Evolutionary conservation across 92 coral and sea anemone genomes (phyloP), one percentile per base, ranked within the genome.

Genomic region (Paramuricea clavata): DNA sequence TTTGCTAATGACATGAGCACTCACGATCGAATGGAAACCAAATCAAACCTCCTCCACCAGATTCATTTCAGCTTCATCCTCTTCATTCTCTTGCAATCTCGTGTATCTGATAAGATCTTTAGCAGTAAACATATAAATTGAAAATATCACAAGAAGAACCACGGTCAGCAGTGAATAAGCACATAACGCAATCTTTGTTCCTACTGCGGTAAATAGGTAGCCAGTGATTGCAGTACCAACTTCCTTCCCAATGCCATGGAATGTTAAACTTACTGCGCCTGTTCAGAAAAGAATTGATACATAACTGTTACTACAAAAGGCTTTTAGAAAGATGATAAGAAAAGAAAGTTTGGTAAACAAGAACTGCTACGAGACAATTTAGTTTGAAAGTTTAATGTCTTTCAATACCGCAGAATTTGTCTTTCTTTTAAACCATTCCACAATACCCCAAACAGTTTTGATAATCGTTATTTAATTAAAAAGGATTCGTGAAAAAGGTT

Each of bases 231-330:
- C 81, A n/a, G 62, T 74, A 6, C 81, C 81, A 74, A 34, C 59
- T 28, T 74, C 81, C 47, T 74, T 74, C 9, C 81, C 81, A 74
- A 74, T 74, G 1, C 81, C 81, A 49, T 74, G 81, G 59, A 74
- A 74, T 22, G 81, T 44, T 74, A 74, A 74, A 74, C 81, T 74
- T 27, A 74, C 81, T 39, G 59, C 60, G 21, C 81, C 81, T 74
- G 81, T 72, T 74, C 41, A 27, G n/a, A 22, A 49, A 72, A 17
- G 19, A 12, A 25, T 33, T 64, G 27, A 64, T 10, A 39, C 10
- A 39, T 4, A 39, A 4, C 10, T 4, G 10, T 39, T 39, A 39
- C n/a, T n/a, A n/a, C n/a, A n/a, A n/a, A n/a, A n/a, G n/a, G n/a
- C n/a, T n/a, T n/a, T n/a, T n/a, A n/a, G n/a, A n/a, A n/a, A n/a